phyloP scores from a whole-genome alignment of 2,113 vertebrate genomes.

The Octodon degus region DNA sequence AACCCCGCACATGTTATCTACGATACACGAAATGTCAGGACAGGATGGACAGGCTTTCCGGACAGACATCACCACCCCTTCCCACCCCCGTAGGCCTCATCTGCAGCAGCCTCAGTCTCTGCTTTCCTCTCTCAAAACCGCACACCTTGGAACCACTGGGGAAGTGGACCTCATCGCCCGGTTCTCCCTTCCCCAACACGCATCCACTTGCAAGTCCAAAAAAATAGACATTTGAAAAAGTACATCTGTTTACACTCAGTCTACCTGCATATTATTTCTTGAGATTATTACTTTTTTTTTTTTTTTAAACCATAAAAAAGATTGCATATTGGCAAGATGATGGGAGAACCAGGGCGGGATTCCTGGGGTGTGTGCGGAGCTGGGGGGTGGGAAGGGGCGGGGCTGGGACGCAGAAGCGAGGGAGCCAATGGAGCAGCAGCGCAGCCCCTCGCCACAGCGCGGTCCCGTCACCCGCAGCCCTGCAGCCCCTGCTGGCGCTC shows the following conservation, averaged over 20 bases:
- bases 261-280: conserved; percentile 73
- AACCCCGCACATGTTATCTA: conserved; percentile 64
- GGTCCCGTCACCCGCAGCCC: not conserved
- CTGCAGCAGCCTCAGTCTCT: not conserved
- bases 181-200: conserved; percentile 17
- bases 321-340: conserved; percentile 82
- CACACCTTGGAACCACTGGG: not conserved
- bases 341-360: conserved; percentile 63
- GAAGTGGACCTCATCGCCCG: not conserved
- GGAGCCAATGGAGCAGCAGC: not conserved
- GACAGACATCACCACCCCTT: conserved; percentile 58
- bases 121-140: conserved; percentile 55
- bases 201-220: conserved; percentile 65
- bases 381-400: not conserved
- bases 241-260: conserved; percentile 51
- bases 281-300: conserved; percentile 55
- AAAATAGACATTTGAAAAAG: conserved; percentile 75
- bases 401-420: not conserved
- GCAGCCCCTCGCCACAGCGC: not conserved
- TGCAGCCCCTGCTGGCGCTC: not conserved
- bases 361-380: conserved; percentile 37
- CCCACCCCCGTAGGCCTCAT: not conserved
- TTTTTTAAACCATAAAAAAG: conserved; percentile 78
- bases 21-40: conserved; percentile 86
- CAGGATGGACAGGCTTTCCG: conserved; percentile 79